Evolutionary conservation across 2,113 vertebrate genomes (phyloP).

Genomic region (Trichomycterus rosablanca): DNA sequence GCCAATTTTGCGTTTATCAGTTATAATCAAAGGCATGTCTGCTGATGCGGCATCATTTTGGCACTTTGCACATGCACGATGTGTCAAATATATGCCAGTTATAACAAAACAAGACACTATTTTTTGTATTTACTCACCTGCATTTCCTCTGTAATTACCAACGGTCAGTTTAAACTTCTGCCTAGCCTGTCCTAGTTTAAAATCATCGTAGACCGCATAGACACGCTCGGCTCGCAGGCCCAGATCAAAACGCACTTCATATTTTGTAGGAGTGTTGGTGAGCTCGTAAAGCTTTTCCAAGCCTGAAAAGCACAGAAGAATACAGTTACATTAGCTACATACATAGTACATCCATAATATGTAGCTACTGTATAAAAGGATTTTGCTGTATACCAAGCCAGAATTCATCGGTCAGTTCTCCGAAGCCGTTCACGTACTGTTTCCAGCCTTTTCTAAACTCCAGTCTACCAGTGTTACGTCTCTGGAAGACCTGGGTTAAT

Average conservation of each 20-base stretch:
- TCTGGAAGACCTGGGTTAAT: conserved; percentile 78
- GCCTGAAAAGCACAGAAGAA: conserved; percentile 54
- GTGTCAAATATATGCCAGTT: no score
- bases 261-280: conserved; percentile 67
- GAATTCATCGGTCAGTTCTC: conserved; percentile 80
- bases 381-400: conserved; percentile 75
- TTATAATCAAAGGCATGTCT: no score
- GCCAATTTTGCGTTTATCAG: no score
- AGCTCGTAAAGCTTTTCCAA: conserved; percentile 81
- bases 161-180: conserved; percentile 75
- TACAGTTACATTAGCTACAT: not conserved
- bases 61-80: no score
- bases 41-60: no score
- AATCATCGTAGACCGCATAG: conserved; percentile 75
- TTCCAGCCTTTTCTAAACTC: conserved; percentile 88
- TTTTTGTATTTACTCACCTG: conserved; percentile 58
- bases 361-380: not conserved
- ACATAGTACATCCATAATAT: not conserved
- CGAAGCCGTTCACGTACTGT: conserved; percentile 82
- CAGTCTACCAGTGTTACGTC: conserved; percentile 71
- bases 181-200: conserved; percentile 72
- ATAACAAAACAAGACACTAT: no score
- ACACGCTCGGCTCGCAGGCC: conserved; percentile 63
- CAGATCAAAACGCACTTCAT: conserved; percentile 76
- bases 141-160: conserved; percentile 78